Evolutionary conservation across 2,797 vertebrate genomes (phyloP).

Genomic region (Rhinogobio ventralis): DNA sequence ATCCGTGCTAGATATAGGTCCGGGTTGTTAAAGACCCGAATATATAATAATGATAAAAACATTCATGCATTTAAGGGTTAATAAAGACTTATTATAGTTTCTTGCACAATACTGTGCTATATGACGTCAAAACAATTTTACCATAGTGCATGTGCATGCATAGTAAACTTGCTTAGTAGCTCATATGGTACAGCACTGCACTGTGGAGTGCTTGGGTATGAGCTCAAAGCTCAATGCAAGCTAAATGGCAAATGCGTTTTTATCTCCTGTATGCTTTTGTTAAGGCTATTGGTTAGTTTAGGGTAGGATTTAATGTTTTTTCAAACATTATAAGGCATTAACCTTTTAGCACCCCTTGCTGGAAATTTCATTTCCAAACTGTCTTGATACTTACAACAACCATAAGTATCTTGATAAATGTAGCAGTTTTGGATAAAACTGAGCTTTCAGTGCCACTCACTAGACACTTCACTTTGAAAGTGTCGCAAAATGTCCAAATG

Average conservation of each 20-base stretch:
- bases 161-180: no score
- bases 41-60: no score
- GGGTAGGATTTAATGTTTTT: neutral
- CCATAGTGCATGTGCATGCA: no score
- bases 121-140: no score
- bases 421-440: neutral
- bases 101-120: no score
- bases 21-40: no score
- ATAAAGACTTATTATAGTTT: no score
- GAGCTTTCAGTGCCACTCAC: neutral
- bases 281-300: neutral
- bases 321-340: neutral
- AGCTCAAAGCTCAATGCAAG: neutral
- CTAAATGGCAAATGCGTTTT: neutral
- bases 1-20: no score
- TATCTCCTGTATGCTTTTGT: neutral
- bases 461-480: neutral
- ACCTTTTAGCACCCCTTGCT: neutral
- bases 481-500: neutral
- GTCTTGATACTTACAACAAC: neutral
- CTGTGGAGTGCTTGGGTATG: neutral
- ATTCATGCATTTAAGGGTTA: no score
- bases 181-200: no score
- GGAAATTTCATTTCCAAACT: neutral
- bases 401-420: neutral